Conservation (phyloP, 2,888 invertebrate species). For the Melolontha melolontha region DNA sequence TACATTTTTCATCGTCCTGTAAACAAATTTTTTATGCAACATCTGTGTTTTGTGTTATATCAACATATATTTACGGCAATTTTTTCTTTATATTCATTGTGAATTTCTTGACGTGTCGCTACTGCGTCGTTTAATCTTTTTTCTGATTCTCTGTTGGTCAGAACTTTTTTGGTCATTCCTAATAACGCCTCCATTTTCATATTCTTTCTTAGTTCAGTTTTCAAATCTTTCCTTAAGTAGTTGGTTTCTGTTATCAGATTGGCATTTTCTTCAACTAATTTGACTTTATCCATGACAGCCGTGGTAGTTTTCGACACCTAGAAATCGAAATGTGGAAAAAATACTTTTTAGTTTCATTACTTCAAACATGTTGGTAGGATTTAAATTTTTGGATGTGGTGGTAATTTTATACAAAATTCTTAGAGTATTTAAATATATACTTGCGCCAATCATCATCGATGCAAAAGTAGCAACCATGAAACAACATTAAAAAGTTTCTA, state of each 20-base stretch:
- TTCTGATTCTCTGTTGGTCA: conserved; percentile 73
- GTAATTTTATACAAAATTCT: too few species aligned
- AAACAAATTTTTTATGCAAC: conserved; percentile 29
- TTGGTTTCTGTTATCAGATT: conserved; percentile 83
- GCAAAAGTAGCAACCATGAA: too few species aligned
- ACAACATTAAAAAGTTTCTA: too few species aligned
- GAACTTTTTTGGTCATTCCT: conserved; percentile 71
- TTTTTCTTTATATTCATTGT: conserved; percentile 68
- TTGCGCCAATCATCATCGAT: too few species aligned
- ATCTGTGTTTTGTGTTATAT: not conserved
- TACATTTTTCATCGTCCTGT: conserved; percentile 68
- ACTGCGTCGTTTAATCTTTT: conserved; percentile 74
- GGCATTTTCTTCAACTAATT: conserved; percentile 77
- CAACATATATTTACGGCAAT: conserved; percentile 63
- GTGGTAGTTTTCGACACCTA: conserved; percentile 62
- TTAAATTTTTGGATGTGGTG: too few species aligned
- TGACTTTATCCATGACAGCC: conserved; percentile 61
- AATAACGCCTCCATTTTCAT: conserved; percentile 80
- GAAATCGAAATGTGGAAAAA: conserved; percentile 13
- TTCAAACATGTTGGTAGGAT: too few species aligned
- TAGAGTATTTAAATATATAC: too few species aligned
- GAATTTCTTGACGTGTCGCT: conserved; percentile 72
- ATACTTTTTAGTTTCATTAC: too few species aligned
- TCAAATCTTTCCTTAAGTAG: conserved; percentile 76
- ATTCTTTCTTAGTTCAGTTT: conserved; percentile 74